These are phyloP conservation scores for Galaxias olidus DNA, from an alignment of 2,797 vertebrate genomes.

Conservation along the genomic window DNA sequence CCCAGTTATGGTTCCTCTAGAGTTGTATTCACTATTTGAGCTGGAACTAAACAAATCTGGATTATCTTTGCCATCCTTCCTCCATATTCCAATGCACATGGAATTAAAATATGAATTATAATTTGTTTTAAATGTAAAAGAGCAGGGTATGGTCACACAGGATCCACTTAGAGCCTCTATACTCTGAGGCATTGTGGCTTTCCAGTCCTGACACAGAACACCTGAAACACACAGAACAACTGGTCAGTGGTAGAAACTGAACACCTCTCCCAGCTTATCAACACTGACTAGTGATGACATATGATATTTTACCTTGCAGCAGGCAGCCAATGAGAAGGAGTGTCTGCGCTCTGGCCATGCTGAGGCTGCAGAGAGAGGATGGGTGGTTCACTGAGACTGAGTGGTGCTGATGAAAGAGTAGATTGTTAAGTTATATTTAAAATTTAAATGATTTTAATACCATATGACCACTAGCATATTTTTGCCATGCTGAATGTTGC, in stretches of 20 bases:
- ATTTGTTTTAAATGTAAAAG: slow-evolving; percentile 36
- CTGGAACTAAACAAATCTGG: too few relatives aligned
- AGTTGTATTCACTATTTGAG: slow-evolving; percentile 44
- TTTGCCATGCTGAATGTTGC: too few relatives aligned
- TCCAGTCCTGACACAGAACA: slow-evolving; percentile 42
- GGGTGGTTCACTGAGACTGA: too few relatives aligned
- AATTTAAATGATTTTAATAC: too few relatives aligned
- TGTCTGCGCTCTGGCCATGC: slow-evolving; percentile 39
- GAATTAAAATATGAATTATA: slow-evolving; percentile 42
- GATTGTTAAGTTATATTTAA: too few relatives aligned
- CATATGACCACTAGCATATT: too few relatives aligned
- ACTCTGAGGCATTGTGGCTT: slow-evolving; percentile 43
- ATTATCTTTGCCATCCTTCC: too few relatives aligned
- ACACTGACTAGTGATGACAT: too few relatives aligned
- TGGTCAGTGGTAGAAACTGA: too few relatives aligned
- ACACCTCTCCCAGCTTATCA: neutral
- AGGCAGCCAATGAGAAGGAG: slow-evolving; percentile 47
- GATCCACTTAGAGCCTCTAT: slow-evolving; percentile 58
- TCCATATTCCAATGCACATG: slow-evolving; percentile 61
- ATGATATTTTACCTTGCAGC: slow-evolving; percentile 59
- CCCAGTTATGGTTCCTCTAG: slow-evolving; percentile 60
- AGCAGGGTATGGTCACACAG: slow-evolving; percentile 61
- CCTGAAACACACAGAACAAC: slow-evolving; percentile 39
- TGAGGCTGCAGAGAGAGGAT: slow-evolving; percentile 26
- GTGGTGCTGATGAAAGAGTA: too few relatives aligned